Percentiles rank a stretch among this genome's conserved stretches.
Conservation (phyloP, 2,888 invertebrate genomes). For the Meteorus colon region DNA sequence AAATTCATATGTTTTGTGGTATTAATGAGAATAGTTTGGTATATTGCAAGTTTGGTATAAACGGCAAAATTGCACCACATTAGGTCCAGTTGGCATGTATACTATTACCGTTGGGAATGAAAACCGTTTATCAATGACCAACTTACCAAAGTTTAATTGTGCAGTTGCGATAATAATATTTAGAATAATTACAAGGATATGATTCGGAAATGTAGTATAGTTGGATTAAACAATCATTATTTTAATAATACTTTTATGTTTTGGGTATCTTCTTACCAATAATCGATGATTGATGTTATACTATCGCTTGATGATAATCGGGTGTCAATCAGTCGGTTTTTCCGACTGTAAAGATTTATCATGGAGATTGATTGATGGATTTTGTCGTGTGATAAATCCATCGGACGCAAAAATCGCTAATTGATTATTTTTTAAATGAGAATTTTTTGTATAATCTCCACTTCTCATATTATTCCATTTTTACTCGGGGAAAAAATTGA, state of each 20-base stretch:
- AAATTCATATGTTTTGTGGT: background rate
- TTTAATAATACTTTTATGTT: background rate
- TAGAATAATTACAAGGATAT: slow-evolving; percentile 24
- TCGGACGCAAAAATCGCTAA: background rate
- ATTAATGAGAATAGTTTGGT: slow-evolving; percentile 31
- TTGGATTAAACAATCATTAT: slow-evolving; percentile 19
- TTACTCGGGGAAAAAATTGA: background rate
- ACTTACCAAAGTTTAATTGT: slow-evolving; percentile 33
- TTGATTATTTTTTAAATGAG: background rate
- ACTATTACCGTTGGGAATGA: slow-evolving; percentile 26
- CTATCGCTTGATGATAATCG: background rate
- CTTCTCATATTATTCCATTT: background rate
- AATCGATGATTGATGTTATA: background rate
- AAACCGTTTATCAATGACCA: slow-evolving; percentile 34
- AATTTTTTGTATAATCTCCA: background rate
- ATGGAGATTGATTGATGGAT: background rate
- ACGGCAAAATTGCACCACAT: slow-evolving; percentile 15
- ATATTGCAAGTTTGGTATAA: slow-evolving; percentile 27
- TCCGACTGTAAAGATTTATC: background rate
- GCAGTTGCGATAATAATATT: slow-evolving; percentile 27
- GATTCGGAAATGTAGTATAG: background rate
- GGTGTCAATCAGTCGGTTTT: background rate
- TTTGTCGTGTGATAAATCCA: background rate
- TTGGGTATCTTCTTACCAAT: no score
- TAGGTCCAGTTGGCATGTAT: slow-evolving; percentile 4